Base-by-base conservation (phyloP, 2,888 invertebrate species). In the Drosophila imparisetae region DNA sequence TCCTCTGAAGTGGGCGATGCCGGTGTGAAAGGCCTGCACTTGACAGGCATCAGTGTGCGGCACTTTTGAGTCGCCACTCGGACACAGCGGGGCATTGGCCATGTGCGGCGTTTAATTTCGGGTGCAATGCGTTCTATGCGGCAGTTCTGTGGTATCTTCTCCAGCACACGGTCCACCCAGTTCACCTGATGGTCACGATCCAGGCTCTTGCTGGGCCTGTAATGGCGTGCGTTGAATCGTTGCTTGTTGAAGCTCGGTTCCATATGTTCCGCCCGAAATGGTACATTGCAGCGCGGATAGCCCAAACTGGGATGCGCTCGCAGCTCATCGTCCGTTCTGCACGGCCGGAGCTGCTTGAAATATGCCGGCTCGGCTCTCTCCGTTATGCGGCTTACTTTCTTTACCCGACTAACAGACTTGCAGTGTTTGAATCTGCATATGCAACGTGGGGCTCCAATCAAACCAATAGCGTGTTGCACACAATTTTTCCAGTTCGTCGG, bases 181-280 rank as follows among this genome's bases (percentile, higher is more conserved):
- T 70, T 55, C 15, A 52, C 24, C 0, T 72, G 62, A 18, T 53
- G 72, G 0, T 29, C 5, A 1, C 72, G 69, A 18, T 86, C 52
- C 4, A 76, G 50, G 1, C 52, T 68, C 30, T 62, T 69, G 29
- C 89, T 74, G 10, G 83, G 74, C 24, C 8, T 50, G 18, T 78
- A 88, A 24, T 59, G 18, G 0, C 18, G 13, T 1, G 62, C 3
- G 27, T 88, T 76, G 0, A 72, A 2, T 0, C 83, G 29, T 4
- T 34, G 18, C 6, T 18, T n/a, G 13, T 34, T 24, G 3, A 24
- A 45, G 21, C 86, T 68, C 0, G 30, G 49, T 4, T 21, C 30
- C 18, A 24, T 38, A 52, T 71, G 61, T 0, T 48, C 7, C 18
- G 54, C 40, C 15, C 53, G 64, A 27, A 48, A 66, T 1, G 63